A percentile compares a stretch with the other conserved stretches of the same genome.
phyloP scores from a whole-genome alignment of 2,797 vertebrate genomes.

The Gymnothorax javanicus region DNA sequence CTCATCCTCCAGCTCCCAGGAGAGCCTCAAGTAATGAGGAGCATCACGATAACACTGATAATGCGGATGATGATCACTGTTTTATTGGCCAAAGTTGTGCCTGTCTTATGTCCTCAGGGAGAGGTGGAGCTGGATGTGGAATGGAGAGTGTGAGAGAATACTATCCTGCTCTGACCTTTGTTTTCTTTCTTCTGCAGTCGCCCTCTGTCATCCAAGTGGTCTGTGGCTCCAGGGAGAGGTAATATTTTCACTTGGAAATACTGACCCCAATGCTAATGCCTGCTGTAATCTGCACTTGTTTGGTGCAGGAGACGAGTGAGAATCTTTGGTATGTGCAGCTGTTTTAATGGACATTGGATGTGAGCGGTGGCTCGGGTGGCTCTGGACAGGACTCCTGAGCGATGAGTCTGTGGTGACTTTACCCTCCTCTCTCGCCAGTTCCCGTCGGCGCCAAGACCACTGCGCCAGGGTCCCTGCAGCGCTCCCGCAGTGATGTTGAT shows the following conservation, averaged over 20 bases:
- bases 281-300: neutral
- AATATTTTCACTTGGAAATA: constrained; percentile 56
- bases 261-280: neutral
- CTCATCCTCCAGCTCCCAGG: constrained; percentile 95
- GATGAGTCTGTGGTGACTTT: constrained; percentile 28
- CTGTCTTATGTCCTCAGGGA: neutral
- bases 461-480: constrained; percentile 82
- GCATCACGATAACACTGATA: neutral
- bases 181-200: constrained; percentile 70
- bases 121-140: neutral
- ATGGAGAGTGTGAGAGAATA: neutral
- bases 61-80: neutral
- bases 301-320: constrained; percentile 39
- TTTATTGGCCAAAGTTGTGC: neutral
- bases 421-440: constrained; percentile 61
- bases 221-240: constrained; percentile 89
- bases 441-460: constrained; percentile 74
- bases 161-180: neutral
- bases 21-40: constrained; percentile 92
- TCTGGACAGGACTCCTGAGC: neutral
- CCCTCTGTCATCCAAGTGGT: constrained; percentile 89
- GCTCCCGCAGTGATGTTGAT: constrained; percentile 94
- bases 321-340: neutral
- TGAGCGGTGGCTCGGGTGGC: constrained; percentile 7
- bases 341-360: constrained; percentile 27